Conservation (phyloP, 2,888 invertebrate species). For the Meiosimyza decipiens region DNA sequence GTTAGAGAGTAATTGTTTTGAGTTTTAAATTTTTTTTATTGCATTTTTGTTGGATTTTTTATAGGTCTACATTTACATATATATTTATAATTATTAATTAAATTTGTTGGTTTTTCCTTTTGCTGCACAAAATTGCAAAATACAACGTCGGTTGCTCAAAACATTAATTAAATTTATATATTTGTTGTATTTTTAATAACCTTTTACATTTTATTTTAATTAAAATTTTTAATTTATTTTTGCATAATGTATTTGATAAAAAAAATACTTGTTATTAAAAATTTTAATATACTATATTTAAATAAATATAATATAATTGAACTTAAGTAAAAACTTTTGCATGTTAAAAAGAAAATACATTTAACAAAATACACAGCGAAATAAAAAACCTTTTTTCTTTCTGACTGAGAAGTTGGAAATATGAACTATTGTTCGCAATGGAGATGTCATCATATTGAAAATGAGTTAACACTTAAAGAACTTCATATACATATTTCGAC, state of each 20-base stretch:
- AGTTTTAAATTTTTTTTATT: too few species aligned
- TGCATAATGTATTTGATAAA: conserved; percentile 13
- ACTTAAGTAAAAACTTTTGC: conserved; percentile 17
- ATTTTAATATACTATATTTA: conserved; percentile 26
- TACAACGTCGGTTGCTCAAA: conserved; percentile 20
- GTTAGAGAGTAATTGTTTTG: too few species aligned
- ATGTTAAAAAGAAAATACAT: conserved; percentile 6
- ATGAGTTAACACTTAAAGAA: too few species aligned
- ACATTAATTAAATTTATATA: conserved; percentile 25
- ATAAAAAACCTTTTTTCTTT: not conserved
- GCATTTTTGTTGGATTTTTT: too few species aligned
- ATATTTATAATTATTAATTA: conserved; percentile 16
- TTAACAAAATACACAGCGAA: not conserved
- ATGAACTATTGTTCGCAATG: not conserved
- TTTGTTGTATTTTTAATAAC: conserved; percentile 21
- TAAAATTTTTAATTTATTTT: conserved; percentile 17
- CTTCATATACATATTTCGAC: too few species aligned
- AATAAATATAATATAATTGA: conserved; percentile 27
- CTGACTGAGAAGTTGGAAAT: not conserved
- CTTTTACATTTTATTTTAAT: conserved; percentile 30
- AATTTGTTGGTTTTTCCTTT: conserved; percentile 21
- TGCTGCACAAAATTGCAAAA: conserved; percentile 25
- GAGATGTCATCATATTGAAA: too few species aligned
- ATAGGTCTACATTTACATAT: conserved; percentile 2
- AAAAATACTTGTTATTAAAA: not conserved